These are phyloP conservation scores for Oreochromis niloticus DNA, from an alignment of 2,113 vertebrate genomes.

Conservation along the genomic window DNA sequence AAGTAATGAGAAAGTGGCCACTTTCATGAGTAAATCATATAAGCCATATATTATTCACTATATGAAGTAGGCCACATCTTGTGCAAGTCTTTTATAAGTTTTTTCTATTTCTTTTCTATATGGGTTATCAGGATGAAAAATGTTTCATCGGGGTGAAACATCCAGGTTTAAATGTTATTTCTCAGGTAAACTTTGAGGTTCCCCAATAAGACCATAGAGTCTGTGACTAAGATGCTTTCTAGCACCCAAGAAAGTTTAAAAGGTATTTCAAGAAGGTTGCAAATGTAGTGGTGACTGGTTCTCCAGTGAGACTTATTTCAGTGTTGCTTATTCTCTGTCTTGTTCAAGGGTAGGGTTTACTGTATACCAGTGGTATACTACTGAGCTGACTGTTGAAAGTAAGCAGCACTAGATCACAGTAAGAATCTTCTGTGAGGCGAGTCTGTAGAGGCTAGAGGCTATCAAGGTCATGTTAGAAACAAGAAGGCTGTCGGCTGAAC, in stretches of 20 bases:
- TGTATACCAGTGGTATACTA: not conserved
- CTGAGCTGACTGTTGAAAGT: not conserved
- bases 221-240: not conserved
- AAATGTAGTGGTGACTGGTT: not conserved
- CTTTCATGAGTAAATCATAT: too few species aligned
- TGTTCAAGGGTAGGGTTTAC: not conserved
- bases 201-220: not conserved
- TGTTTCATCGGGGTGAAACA: not conserved
- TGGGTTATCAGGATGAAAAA: not conserved
- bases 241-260: not conserved
- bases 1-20: too few species aligned
- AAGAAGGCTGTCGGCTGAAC: slow-evolving; percentile 31
- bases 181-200: not conserved
- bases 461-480: slow-evolving; percentile 37
- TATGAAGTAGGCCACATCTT: too few species aligned
- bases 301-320: not conserved
- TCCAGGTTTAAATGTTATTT: not conserved
- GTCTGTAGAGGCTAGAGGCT: slow-evolving; percentile 24
- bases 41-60: too few species aligned
- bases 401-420: not conserved
- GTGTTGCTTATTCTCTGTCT: not conserved
- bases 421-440: slow-evolving; percentile 23
- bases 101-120: too few species aligned
- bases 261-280: not conserved
- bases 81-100: too few species aligned